These are phyloP conservation scores for Myrmophylax atrothorax DNA, from an alignment of 2,113 vertebrate genomes.

Conservation along the genomic window DNA sequence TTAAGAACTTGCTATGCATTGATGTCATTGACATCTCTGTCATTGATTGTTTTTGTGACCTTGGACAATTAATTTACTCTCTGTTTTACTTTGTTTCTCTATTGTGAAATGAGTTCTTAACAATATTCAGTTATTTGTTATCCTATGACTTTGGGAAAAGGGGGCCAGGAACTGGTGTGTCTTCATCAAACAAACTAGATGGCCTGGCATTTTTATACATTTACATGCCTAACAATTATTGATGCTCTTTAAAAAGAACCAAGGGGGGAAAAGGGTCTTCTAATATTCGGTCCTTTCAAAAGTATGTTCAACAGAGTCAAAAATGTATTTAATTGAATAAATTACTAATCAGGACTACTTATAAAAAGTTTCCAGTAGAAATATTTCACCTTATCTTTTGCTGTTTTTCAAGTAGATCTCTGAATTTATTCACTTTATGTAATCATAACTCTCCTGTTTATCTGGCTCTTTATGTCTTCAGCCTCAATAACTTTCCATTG, in stretches of 20 bases:
- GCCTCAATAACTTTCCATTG: background rate
- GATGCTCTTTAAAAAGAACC: background rate
- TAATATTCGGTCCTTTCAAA: background rate
- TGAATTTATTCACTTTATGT: background rate
- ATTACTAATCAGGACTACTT: background rate
- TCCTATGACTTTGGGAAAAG: background rate
- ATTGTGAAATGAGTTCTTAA: background rate
- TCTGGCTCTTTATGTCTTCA: background rate
- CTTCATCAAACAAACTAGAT: background rate
- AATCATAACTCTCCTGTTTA: background rate
- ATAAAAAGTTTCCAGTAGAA: background rate
- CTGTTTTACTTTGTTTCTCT: background rate
- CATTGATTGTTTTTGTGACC: background rate
- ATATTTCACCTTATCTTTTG: background rate
- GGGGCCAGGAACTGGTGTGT: background rate
- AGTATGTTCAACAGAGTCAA: background rate
- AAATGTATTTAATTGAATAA: background rate
- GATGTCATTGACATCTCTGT: background rate
- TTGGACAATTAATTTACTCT: background rate
- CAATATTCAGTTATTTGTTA: background rate
- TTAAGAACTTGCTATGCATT: background rate
- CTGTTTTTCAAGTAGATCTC: background rate
- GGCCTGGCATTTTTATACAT: background rate
- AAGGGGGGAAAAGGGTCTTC: background rate
- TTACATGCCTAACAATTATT: background rate